Base-by-base conservation (phyloP, 2,888 invertebrate genomes). In the Phania funesta region DNA sequence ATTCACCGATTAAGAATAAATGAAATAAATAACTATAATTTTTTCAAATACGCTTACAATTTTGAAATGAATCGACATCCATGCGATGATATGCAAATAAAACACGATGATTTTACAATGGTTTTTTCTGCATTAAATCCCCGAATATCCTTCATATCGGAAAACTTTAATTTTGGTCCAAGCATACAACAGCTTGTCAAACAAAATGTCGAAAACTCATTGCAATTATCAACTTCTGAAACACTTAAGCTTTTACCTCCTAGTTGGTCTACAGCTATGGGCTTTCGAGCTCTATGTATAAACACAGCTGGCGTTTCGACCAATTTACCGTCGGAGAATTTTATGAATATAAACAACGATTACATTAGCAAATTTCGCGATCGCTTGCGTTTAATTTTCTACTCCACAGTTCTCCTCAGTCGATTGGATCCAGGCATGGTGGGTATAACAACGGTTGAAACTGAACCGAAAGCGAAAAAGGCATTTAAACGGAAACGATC, bases 11-110 rank as follows among this genome's bases (percentile, higher is more conserved):
- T 86, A 32, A 85, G 86, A 3, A 54, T 81, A 8, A 65, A 86
- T 4, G 87, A 86, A 26, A 3, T 80, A 3, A 54, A 81, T 0
- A 80, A 86, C 24, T 88, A 88, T 67, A 84, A 91, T 41, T 87
- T 85, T 35, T 86, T 91, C 2, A 91, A 89, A 75, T 91, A 87
- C 64, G 84, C 88, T 0, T 90, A 89, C 65, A 88, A 90, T 73
- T 88, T 87, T 3, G 52, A 77, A 3, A 67, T 89, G 16, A 84
- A 80, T n/a, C 54, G 65, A 7, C 71, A 86, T 52, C 83, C 78
- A 6, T 79, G 70, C 24, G 79, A 41, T 9, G 58, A 18, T 8
- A 70, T 7, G 64, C 24, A 7, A 60, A 80, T 32, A 85, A 32
- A 58, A 41, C 8, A 20, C 16, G 48, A 26, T 0, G 68, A 64